These are phyloP conservation scores for Falcunculus frontatus DNA, from an alignment of 2,113 vertebrate genomes.

Conservation along the genomic window DNA sequence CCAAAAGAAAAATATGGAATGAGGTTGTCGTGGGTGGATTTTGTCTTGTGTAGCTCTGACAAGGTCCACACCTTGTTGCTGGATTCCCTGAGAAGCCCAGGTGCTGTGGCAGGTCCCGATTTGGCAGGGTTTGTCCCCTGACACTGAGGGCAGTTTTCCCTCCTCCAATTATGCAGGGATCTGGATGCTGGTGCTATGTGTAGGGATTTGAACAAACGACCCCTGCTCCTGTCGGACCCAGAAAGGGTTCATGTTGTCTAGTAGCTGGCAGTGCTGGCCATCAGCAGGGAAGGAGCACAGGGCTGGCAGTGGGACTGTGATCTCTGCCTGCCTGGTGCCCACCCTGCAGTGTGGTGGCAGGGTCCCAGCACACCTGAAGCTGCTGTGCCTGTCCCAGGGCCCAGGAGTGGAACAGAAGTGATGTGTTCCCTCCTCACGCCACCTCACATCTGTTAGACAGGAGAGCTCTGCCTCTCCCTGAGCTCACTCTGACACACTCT, in stretches of 20 bases:
- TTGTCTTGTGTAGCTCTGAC: neutral
- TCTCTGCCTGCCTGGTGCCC: neutral
- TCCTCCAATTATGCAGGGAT: neutral
- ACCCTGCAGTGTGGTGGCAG: neutral
- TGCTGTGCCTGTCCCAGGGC: neutral
- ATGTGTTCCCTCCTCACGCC: rapidly evolving
- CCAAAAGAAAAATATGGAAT: neutral
- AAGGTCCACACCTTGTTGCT: neutral
- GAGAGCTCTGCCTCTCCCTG: neutral
- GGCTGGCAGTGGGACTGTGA: neutral
- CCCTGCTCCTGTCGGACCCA: neutral
- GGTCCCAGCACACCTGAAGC: neutral
- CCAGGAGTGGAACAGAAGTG: neutral
- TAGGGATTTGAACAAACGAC: neutral
- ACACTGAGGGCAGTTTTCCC: neutral
- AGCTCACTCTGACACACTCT: neutral
- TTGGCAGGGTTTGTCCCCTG: neutral
- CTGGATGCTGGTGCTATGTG: neutral
- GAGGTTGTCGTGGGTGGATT: neutral
- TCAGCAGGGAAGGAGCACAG: neutral
- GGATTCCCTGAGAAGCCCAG: neutral
- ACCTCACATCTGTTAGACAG: neutral
- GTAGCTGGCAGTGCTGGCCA: neutral
- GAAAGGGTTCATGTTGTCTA: neutral
- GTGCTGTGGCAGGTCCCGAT: neutral